phyloP scores from a whole-genome alignment of 2,797 vertebrate species.

The Odontamblyopus lacepedii region DNA sequence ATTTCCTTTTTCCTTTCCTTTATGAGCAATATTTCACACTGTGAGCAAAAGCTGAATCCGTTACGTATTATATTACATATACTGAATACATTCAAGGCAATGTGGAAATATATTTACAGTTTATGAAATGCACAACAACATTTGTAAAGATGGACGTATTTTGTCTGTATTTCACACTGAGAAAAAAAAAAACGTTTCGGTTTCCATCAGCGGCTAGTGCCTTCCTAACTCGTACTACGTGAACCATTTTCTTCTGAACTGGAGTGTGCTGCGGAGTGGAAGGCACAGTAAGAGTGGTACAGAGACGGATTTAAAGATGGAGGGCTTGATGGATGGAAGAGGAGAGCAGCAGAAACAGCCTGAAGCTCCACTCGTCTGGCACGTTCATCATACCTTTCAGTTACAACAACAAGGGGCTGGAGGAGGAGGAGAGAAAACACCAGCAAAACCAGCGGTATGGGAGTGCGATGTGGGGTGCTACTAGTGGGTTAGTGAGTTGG shows the following conservation, averaged over 20 bases:
- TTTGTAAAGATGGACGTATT: no score
- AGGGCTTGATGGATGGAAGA: conserved; percentile 59
- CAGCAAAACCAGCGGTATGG: conserved; percentile 45
- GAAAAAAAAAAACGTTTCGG: no score
- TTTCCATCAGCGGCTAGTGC: neutral
- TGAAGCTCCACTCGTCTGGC: conserved; percentile 49
- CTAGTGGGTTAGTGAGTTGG: neutral
- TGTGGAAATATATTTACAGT: no score
- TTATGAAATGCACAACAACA: no score
- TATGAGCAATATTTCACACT: no score
- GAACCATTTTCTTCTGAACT: neutral
- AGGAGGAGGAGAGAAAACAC: conserved; percentile 50
- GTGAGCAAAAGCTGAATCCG: no score
- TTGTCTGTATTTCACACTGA: no score
- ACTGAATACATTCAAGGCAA: no score
- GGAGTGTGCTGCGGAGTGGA: conserved; percentile 50
- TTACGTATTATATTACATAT: no score
- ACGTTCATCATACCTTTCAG: conserved; percentile 64
- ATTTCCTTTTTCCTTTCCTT: no score
- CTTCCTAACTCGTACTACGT: neutral
- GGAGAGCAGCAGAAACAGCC: conserved; percentile 62
- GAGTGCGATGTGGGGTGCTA: conserved; percentile 46
- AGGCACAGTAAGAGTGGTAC: conserved; percentile 23
- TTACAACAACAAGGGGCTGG: conserved; percentile 43
- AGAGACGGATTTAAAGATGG: conserved; percentile 58